Base-by-base conservation (phyloP, 2,888 invertebrate species). In the Acleris sparsana region DNA sequence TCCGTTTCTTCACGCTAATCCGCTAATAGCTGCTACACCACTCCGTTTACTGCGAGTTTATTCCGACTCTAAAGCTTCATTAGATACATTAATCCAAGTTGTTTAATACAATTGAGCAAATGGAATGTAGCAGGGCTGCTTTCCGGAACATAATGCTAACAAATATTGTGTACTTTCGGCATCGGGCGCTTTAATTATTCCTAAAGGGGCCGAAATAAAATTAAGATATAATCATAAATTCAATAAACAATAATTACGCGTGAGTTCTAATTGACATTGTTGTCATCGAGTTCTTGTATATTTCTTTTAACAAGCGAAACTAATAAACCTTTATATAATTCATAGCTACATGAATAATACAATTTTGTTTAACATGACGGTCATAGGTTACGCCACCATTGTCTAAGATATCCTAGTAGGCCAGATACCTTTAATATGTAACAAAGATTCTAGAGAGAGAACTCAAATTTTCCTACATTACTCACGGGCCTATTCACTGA, bases 31-130 rank as follows among this genome's bases (percentile, higher is more conserved):
- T 66, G 61, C 66, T 46, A 46, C 57, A 48, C 33, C 52, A 57
- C 52, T 52, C 22, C 20, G 25, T 22, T 2, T 5, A 48, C 46
- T 20, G 43, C 7, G 62, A 57, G 33, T 57, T 66, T 11, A 25
- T 52, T 57, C 46, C 49, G 33, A 51, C 56, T 20, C 44, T 55
- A 61, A 52, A 56, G 55, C 65, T 61, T 56, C 49, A 60, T 17
- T 53, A 59, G 48, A 49, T 39, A 63, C 33, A 22, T n/a, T 46
- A 29, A 58, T 48, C 17, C 13, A 46, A 48, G 25, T 51, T 22
- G 46, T 56, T 66, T 66, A 66, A 61, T 66, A 57, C 33, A 57
- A 66, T 66, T 66, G 66, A 66, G 66, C 66, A 66, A 66, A 43
- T 66, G 62, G 61, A 57, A 57, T 66, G 52, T 56, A 62, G 52